Evolutionary conservation across 2,888 invertebrate genomes (phyloP).

Genomic region (Mythimna albipuncta): DNA sequence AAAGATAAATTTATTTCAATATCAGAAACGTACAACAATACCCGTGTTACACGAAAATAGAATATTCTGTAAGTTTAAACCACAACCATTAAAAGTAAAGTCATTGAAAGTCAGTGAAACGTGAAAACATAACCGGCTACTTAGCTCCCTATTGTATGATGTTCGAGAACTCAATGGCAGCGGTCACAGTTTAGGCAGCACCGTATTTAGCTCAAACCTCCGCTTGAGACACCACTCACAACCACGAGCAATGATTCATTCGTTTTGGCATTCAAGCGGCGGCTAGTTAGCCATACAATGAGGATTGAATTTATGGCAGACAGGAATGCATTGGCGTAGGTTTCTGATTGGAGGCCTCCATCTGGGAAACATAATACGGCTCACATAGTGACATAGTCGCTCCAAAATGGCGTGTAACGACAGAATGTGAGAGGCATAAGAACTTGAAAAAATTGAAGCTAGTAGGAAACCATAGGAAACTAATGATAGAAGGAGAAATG

Average conservation of each 20-base stretch:
- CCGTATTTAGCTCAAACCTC: slow-evolving; percentile 46
- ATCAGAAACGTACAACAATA: not conserved
- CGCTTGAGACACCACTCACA: slow-evolving; percentile 29
- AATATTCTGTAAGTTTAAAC: not conserved
- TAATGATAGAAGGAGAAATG: not conserved
- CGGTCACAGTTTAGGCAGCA: slow-evolving; percentile 21
- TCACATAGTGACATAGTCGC: not conserved
- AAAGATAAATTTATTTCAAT: not conserved
- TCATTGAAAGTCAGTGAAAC: slow-evolving; percentile 12
- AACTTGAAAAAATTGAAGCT: not conserved
- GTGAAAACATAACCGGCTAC: slow-evolving; percentile 14
- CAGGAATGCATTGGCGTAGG: slow-evolving; percentile 25
- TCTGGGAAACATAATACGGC: not conserved
- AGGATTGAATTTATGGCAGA: slow-evolving; percentile 22
- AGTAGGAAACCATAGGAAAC: not conserved
- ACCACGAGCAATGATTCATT: slow-evolving; percentile 48
- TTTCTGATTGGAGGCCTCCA: slow-evolving; percentile 11
- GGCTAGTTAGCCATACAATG: slow-evolving; percentile 30
- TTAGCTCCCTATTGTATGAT: slow-evolving; percentile 18
- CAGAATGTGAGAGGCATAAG: not conserved
- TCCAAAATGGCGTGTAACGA: not conserved
- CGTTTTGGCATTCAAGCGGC: slow-evolving; percentile 41
- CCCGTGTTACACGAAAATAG: slow-evolving; percentile 1
- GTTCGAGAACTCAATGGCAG: slow-evolving; percentile 28
- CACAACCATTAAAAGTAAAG: not conserved